Conservation (phyloP, 1,140 invertebrate genomes). For the Brachionus plicatilis region DNA sequence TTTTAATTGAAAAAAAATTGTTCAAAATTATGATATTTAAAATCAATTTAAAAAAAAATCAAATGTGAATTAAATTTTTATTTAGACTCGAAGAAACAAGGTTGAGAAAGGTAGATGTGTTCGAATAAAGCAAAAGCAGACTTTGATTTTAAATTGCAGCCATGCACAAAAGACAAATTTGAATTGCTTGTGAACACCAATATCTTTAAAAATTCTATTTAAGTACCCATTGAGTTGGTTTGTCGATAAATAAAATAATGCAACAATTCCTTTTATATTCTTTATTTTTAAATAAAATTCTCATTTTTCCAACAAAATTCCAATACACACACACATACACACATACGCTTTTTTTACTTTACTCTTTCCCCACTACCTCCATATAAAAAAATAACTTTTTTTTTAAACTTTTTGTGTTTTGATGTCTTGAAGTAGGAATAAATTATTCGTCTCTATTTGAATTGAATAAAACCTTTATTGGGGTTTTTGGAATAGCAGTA, state of each 20-base stretch:
- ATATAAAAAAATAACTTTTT: not conserved
- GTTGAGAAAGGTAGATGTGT: not conserved
- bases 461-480: not conserved
- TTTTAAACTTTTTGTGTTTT: not conserved
- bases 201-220: not conserved
- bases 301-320: not conserved
- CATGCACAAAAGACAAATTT: not conserved
- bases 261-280: not conserved
- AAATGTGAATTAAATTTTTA: too few relatives aligned
- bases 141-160: not conserved
- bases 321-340: not conserved
- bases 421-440: conserved; percentile 8
- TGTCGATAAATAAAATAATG: not conserved
- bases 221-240: not conserved
- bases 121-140: not conserved
- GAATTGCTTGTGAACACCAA: not conserved
- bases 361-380: not conserved
- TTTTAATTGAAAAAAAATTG: too few relatives aligned
- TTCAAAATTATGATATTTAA: too few relatives aligned
- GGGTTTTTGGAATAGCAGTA: not conserved
- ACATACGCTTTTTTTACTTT: not conserved
- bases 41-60: too few relatives aligned
- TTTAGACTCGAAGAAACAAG: not conserved
- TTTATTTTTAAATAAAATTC: not conserved
- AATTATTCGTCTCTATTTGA: not conserved